phyloP scores from a whole-genome alignment of 1,140 invertebrate species.

The Drosophila teissieri region DNA sequence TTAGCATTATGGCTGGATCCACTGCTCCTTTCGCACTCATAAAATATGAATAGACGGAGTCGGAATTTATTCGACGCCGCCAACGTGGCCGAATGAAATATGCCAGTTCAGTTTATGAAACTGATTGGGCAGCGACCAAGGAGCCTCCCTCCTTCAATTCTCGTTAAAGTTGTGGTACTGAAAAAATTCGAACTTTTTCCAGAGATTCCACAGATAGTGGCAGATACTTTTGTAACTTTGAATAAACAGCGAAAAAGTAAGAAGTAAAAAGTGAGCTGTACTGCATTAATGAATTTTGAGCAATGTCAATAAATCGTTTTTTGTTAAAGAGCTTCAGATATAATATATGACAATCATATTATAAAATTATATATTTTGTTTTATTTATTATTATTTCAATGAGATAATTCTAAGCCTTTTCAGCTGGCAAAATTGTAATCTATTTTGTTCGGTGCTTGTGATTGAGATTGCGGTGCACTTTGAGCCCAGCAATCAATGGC shows the following conservation, averaged over 20 bases:
- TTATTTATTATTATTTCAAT: neutral
- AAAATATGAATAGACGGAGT: conserved; percentile 58
- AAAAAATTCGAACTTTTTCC: conserved; percentile 14
- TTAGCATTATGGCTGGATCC: conserved; percentile 34
- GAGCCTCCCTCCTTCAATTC: neutral
- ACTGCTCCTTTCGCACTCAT: conserved; percentile 43
- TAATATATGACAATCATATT: too few relatives aligned
- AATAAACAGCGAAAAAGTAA: neutral
- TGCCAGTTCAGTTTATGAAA: conserved; percentile 60
- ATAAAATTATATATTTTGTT: too few relatives aligned
- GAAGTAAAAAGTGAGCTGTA: too few relatives aligned
- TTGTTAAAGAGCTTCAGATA: too few relatives aligned
- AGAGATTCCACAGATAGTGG: conserved; percentile 8
- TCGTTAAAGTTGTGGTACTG: conserved; percentile 31
- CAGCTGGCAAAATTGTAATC: too few relatives aligned
- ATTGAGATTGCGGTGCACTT: conserved; percentile 22
- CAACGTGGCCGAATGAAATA: conserved; percentile 51
- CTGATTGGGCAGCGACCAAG: conserved; percentile 51
- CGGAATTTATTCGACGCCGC: conserved; percentile 48
- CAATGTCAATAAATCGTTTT: too few relatives aligned
- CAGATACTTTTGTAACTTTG: neutral
- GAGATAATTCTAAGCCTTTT: too few relatives aligned
- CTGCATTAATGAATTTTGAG: too few relatives aligned
- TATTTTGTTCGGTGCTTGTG: neutral
- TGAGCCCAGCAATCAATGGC: conserved; percentile 28